These are phyloP conservation scores for Apogon talboti DNA, from an alignment of 2,797 vertebrate species.

Conservation along the genomic window DNA sequence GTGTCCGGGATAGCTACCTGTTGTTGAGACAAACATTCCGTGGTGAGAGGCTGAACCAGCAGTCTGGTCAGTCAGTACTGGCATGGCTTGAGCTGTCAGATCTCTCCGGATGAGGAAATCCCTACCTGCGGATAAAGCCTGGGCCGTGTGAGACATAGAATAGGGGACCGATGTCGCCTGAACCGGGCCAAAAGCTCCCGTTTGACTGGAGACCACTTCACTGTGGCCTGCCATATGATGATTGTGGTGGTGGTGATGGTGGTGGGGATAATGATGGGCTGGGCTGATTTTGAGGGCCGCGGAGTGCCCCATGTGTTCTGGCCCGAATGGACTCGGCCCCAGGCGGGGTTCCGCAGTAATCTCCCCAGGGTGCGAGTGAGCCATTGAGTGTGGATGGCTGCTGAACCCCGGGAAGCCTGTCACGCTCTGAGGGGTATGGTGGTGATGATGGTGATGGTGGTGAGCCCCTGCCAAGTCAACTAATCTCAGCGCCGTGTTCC, in stretches of 20 bases:
- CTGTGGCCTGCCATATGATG: constrained; percentile 93
- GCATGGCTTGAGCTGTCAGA: constrained; percentile 91
- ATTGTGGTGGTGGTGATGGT: constrained; percentile 91
- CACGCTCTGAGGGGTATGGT: constrained; percentile 92
- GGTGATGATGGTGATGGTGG: constrained; percentile 89
- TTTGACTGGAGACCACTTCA: constrained; percentile 92
- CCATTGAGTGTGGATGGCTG: constrained; percentile 90
- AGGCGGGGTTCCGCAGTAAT: constrained; percentile 90
- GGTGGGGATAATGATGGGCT: constrained; percentile 92
- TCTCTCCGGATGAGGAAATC: constrained; percentile 91
- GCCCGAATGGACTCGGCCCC: constrained; percentile 91
- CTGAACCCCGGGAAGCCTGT: constrained; percentile 92
- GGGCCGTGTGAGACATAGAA: constrained; percentile 88
- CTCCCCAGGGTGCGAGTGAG: constrained; percentile 90
- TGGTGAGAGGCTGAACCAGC: constrained; percentile 91
- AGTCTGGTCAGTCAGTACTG: constrained; percentile 89
- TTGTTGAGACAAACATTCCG: constrained; percentile 98
- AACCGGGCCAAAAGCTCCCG: constrained; percentile 91
- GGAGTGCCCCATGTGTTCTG: constrained; percentile 93
- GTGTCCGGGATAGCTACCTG: constrained; percentile 98
- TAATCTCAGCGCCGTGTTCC: constrained; percentile 93
- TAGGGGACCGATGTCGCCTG: constrained; percentile 86
- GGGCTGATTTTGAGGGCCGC: constrained; percentile 94
- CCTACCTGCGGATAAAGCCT: constrained; percentile 91
- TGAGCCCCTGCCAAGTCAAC: constrained; percentile 90